These are phyloP conservation scores for Empis stercorea DNA, from an alignment of 2,888 invertebrate genomes.

Conservation along the genomic window DNA sequence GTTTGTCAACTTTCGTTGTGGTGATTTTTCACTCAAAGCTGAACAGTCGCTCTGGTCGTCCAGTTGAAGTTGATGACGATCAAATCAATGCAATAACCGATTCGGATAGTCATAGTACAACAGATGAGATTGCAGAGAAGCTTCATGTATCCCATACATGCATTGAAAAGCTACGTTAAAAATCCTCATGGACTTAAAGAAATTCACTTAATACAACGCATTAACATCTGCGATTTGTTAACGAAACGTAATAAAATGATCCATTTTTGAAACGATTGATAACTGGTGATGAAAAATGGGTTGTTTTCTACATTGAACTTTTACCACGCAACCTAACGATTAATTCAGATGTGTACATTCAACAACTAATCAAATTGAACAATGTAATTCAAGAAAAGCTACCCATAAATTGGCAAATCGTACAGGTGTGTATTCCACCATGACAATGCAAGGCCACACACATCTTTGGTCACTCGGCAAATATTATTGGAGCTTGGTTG, in stretches of 20 bases:
- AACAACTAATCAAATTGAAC: background rate
- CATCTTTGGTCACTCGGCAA: too few relatives aligned
- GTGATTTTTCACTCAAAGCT: conserved; percentile 8
- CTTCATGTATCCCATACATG: background rate
- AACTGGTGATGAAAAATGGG: background rate
- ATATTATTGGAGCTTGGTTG: background rate
- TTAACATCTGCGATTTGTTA: background rate
- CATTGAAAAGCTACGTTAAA: too few relatives aligned
- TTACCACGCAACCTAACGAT: background rate
- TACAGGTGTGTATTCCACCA: too few relatives aligned
- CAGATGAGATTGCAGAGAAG: conserved; percentile 5
- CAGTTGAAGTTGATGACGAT: conserved; percentile 7
- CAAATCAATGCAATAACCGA: conserved; percentile 7
- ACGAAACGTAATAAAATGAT: background rate
- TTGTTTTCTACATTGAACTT: background rate
- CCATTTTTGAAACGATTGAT: background rate
- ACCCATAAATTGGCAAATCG: too few relatives aligned
- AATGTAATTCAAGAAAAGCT: background rate
- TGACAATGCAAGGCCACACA: too few relatives aligned
- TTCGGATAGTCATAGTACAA: conserved; percentile 3
- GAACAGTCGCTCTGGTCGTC: conserved; percentile 5
- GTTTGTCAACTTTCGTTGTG: conserved; percentile 5
- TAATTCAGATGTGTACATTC: background rate
- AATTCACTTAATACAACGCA: background rate
- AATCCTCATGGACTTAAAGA: too few relatives aligned